Conservation (phyloP, 2,888 invertebrate species). For the Marronus borbonicus region DNA sequence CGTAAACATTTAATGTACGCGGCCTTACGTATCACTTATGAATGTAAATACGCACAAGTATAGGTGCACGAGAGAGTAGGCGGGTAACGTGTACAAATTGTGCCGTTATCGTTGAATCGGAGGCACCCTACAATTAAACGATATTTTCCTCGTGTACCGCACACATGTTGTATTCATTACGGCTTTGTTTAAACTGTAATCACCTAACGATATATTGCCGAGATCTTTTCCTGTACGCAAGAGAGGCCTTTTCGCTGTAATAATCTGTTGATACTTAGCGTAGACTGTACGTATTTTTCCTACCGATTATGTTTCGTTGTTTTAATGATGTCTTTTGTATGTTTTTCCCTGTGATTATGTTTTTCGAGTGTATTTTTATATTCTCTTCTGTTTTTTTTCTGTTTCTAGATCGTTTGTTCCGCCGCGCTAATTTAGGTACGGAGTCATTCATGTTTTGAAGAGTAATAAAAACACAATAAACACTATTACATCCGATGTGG, state of each 20-base stretch:
- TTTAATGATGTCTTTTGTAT: neutral
- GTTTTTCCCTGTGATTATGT: neutral
- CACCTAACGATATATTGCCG: neutral
- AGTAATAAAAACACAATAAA: neutral
- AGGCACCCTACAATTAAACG: conserved; percentile 17
- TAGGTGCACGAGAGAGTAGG: too few relatives aligned
- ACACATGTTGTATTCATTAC: conserved; percentile 25
- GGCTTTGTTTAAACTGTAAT: conserved; percentile 26
- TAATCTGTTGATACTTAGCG: conserved; percentile 8
- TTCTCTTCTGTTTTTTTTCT: neutral
- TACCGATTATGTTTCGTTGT: neutral
- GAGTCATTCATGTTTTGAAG: neutral
- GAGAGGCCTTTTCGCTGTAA: neutral
- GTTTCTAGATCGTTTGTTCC: too few relatives aligned
- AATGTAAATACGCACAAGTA: too few relatives aligned
- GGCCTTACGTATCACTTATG: too few relatives aligned
- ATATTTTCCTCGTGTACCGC: conserved; percentile 11
- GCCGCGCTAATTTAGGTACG: too few relatives aligned
- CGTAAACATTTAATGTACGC: too few relatives aligned
- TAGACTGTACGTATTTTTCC: neutral
- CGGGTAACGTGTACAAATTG: conserved; percentile 18
- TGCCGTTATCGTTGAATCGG: conserved; percentile 14
- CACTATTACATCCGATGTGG: neutral
- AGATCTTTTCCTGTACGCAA: neutral
- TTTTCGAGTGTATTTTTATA: neutral